Evolutionary conservation across 64 coral and sea anemone species (phyloP).

Genomic region (Acropora tenuis): DNA sequence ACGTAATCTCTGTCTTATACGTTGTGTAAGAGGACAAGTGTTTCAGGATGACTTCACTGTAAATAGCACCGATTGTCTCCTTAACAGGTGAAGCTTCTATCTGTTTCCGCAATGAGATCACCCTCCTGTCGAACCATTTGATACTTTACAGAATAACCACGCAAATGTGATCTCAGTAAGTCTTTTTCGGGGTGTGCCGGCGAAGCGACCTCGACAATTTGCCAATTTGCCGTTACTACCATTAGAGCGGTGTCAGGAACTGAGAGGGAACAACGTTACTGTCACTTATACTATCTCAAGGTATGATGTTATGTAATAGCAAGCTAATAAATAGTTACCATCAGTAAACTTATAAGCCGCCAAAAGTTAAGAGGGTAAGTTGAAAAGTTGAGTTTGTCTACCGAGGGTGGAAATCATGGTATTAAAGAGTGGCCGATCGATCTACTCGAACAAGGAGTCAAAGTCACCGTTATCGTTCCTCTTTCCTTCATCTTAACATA

Average conservation of each 20-base stretch:
- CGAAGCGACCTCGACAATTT: not conserved
- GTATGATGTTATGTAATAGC: no score
- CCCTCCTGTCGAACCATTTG: not conserved
- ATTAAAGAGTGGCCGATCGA: no score
- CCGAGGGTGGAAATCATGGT: no score
- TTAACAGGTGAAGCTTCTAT: not conserved
- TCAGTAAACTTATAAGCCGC: no score
- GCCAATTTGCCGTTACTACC: not conserved
- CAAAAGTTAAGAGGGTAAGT: no score
- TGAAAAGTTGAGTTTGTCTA: no score
- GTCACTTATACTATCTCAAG: not conserved
- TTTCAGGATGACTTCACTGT: no score
- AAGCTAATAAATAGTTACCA: no score
- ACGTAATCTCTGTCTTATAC: constrained; percentile 20
- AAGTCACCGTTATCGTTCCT: no score
- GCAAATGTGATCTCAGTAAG: not conserved
- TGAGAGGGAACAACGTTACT: not conserved
- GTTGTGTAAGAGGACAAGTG: not conserved
- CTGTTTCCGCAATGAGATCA: not conserved
- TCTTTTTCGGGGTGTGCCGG: not conserved
- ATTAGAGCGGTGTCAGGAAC: not conserved
- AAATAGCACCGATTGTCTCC: not conserved
- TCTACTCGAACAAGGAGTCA: no score
- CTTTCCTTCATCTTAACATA: no score
- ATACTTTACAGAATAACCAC: constrained; percentile 15